Base-by-base conservation (phyloP, 2,888 invertebrate genomes). In the Junonia oenone region DNA sequence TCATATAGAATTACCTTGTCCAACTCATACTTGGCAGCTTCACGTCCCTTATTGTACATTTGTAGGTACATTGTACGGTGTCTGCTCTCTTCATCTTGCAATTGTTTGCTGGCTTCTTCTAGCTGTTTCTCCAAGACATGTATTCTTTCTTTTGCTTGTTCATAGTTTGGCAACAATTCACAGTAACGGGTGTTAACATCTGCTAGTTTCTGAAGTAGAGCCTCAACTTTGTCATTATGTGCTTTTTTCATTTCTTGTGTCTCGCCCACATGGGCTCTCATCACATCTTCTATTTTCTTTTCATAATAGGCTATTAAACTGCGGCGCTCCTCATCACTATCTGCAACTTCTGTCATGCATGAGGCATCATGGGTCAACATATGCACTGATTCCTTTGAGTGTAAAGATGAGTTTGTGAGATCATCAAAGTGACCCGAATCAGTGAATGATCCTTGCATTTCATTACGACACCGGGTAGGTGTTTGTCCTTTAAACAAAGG, bases 391-490 rank as follows among this genome's bases (percentile, higher is more conserved):
- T 95, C 95, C 83, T 95, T 95, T 55, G 95, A 95, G 81, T 95
- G 94, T 60, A 95, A 89, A 52, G 95, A 95, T 49, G 95, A 95
- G 68, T 93, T 93, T 14, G 93, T 93, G 67, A 94, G 89, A 83
- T 96, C 96, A 77, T 97, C 97, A 81, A 95, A 96, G 83, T 96
- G 95, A 40, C 97, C 97, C 6, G 96, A 96, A 81, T 96, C 96
- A 53, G 95, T 94, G 71, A 95, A 93, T 26, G 96, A 96, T 63
- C 93, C 93, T 68, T 94, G 94, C 91, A 95, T 92, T 74, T 95
- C 95, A 78, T 83, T 87, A 56, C 86, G 77, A 63, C 85, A 79
- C 59, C 88, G 78, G 13, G 83, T 87, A 45, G 90, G 87, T 50
- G 89, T 85, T 63, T 81, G 78, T 48, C 83, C 78, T 69, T 91